Percentiles rank a stretch among this genome's conserved stretches.
These are phyloP conservation scores for Agonopterix subpropinquella DNA, from an alignment of 2,888 invertebrate species.

Conservation along the genomic window DNA sequence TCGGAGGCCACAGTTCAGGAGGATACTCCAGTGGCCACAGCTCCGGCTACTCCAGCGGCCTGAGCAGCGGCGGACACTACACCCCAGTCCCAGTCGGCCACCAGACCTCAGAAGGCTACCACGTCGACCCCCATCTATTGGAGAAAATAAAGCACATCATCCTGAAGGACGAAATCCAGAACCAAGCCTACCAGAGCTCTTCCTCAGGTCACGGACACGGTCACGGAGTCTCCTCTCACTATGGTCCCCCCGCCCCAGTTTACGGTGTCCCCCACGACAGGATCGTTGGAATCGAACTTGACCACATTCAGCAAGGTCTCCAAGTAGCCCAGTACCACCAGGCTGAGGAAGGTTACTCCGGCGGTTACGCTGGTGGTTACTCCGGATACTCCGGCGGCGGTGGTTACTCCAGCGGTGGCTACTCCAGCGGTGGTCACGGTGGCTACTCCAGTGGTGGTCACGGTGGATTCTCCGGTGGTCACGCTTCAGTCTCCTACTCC, in stretches of 20 bases:
- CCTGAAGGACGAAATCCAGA: conserved; percentile 83
- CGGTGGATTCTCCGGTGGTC: conserved; percentile 19
- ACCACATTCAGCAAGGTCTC: conserved; percentile 89
- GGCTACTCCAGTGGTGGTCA: conserved; percentile 45
- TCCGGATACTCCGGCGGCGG: conserved; percentile 33
- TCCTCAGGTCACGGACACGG: conserved; percentile 58
- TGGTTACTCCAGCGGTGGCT: conserved; percentile 26
- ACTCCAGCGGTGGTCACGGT: conserved; percentile 45
- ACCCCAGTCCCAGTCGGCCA: conserved; percentile 84
- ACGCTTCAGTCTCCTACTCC: conserved; percentile 47
- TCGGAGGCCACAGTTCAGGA: conserved; percentile 77
- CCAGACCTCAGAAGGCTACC: conserved; percentile 87
- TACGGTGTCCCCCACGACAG: conserved; percentile 81
- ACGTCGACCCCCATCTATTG: conserved; percentile 86
- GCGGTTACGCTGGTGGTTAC: conserved; percentile 24
- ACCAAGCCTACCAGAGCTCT: conserved; percentile 70
- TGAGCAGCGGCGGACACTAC: conserved; percentile 83
- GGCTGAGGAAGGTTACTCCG: conserved; percentile 73
- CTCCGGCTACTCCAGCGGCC: conserved; percentile 48
- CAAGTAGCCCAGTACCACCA: conserved; percentile 92
- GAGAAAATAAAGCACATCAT: conserved; percentile 90
- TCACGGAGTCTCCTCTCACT: conserved; percentile 78
- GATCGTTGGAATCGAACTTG: conserved; percentile 89
- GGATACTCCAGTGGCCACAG: conserved; percentile 78
- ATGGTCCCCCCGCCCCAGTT: conserved; percentile 81